phyloP scores from a whole-genome alignment of 2,113 vertebrate genomes.

The Gavia stellata region DNA sequence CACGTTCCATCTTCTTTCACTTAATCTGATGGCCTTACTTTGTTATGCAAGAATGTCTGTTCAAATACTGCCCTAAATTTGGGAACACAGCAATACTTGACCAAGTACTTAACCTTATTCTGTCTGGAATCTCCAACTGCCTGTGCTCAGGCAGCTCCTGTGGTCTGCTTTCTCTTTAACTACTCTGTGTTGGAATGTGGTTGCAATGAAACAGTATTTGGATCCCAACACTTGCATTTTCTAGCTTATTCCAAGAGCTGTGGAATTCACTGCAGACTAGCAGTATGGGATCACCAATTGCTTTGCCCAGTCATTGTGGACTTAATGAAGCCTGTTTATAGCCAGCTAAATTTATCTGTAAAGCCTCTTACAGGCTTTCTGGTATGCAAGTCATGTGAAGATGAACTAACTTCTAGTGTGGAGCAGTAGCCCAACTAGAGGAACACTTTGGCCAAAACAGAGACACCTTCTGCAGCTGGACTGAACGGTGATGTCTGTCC shows the following conservation, averaged over 20 bases:
- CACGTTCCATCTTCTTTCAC: neutral
- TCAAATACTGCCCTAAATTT: neutral
- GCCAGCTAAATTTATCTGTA: slow-evolving; percentile 34
- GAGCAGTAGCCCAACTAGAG: neutral
- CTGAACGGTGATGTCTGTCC: neutral
- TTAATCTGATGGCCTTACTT: neutral
- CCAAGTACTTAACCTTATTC: neutral
- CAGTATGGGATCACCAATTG: neutral
- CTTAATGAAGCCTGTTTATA: neutral
- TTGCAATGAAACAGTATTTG: neutral
- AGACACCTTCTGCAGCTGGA: neutral
- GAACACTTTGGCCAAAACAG: neutral
- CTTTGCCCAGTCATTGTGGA: neutral
- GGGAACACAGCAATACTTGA: neutral
- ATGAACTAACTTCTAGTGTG: neutral
- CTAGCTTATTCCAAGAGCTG: neutral
- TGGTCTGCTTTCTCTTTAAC: neutral
- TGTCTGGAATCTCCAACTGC: neutral
- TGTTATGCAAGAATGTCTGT: neutral
- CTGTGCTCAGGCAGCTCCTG: neutral
- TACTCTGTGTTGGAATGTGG: neutral
- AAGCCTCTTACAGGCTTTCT: neutral
- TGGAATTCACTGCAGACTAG: neutral
- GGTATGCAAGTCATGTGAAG: slow-evolving; percentile 1
- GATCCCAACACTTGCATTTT: neutral